Evolutionary conservation across 2,113 vertebrate genomes (phyloP).

Genomic region (Cephalopholis sonnerati): DNA sequence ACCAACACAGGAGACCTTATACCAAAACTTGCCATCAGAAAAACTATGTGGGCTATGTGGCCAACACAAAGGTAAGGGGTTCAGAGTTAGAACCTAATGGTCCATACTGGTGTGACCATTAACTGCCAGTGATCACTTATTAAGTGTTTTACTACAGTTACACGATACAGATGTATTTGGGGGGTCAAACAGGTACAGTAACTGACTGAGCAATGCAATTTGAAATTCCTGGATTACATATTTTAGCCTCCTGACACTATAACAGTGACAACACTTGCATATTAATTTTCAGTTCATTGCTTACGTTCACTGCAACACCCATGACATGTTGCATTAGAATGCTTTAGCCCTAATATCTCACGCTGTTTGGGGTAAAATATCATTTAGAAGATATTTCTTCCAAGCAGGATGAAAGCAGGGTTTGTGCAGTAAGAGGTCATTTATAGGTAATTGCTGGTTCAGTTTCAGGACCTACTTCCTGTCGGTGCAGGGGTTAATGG

Average conservation of each 20-base stretch:
- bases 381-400: background rate
- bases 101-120: no score
- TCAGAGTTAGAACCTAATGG: no score
- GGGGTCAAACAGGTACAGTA: no score
- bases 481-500: constrained; percentile 4
- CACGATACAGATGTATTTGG: no score
- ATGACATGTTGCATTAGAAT: background rate
- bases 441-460: background rate
- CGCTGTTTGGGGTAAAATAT: background rate
- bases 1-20: no score
- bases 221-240: background rate
- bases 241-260: background rate
- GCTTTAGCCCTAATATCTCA: background rate
- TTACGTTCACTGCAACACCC: background rate
- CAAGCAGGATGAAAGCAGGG: background rate
- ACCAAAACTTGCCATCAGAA: no score
- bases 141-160: background rate
- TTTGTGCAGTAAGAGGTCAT: background rate
- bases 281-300: background rate
- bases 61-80: no score
- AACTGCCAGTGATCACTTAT: no score
- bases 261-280: no score
- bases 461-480: constrained; percentile 25
- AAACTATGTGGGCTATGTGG: no score
- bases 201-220: background rate